These are phyloP conservation scores for Temnothorax curvispinosus DNA, from an alignment of 1,140 invertebrate species.

Conservation along the genomic window DNA sequence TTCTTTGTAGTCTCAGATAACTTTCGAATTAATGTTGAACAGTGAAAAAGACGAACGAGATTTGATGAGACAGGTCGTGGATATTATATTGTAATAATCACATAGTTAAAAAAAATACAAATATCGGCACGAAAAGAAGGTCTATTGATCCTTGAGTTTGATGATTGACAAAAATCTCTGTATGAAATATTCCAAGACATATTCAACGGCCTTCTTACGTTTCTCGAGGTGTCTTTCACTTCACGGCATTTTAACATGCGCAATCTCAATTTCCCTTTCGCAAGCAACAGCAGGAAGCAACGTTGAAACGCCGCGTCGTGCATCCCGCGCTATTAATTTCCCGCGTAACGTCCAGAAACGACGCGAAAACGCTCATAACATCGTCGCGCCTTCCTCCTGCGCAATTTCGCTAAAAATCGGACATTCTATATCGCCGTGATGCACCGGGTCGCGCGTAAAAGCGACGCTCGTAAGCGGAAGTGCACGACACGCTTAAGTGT, in stretches of 20 bases:
- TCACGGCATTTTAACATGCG: slow-evolving; percentile 35
- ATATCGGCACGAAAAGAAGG: not conserved
- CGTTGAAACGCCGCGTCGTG: slow-evolving; percentile 24
- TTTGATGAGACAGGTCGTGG: not conserved
- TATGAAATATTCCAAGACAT: not conserved
- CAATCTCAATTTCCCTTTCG: slow-evolving; percentile 49
- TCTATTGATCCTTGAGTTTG: slow-evolving; percentile 1
- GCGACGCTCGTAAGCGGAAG: slow-evolving; percentile 29
- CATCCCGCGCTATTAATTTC: slow-evolving; percentile 50
- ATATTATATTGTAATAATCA: not conserved
- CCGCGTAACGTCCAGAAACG: slow-evolving; percentile 24
- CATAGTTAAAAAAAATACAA: not conserved
- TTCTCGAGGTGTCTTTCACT: slow-evolving; percentile 29
- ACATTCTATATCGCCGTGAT: slow-evolving; percentile 14
- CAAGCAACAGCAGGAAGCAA: slow-evolving; percentile 29
- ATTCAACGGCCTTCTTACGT: not conserved
- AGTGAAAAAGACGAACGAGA: not conserved
- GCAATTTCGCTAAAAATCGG: slow-evolving; percentile 12
- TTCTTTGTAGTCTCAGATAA: slow-evolving; percentile 9
- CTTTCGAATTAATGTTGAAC: slow-evolving; percentile 16
- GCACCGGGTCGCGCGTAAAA: not conserved
- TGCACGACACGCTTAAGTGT: not conserved
- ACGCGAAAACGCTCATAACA: slow-evolving; percentile 13
- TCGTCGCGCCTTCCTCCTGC: slow-evolving; percentile 21
- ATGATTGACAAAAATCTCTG: not conserved